Evolutionary conservation across 2,888 invertebrate genomes (phyloP), one percentile per base, ranked within the genome.

Genomic region (Vanessa cardui): DNA sequence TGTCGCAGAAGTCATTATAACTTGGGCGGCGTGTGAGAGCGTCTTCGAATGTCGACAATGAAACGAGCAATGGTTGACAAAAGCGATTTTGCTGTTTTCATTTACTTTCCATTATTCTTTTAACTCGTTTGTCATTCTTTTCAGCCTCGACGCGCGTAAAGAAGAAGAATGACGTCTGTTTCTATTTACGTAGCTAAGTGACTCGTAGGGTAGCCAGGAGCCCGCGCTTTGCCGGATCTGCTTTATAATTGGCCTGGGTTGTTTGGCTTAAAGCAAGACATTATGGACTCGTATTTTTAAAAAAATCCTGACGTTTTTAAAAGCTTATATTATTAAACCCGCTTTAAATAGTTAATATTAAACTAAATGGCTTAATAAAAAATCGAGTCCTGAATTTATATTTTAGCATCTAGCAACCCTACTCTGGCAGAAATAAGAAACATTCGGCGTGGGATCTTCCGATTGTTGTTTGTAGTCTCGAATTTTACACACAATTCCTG

Each of bases 61-160:
- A 69, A 70, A 68, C 64, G 68, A 65, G 71, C 63, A 63, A 62
- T 64, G 33, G 69, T 68, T 63, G 62, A 70, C 68, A 71, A 89
- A 89, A 86, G 87, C 84, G 88, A 89, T 88, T 89, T 88, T 85
- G 81, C 87, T 86, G 88, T 89, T 88, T 89, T 90, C 88, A 89
- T 90, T 89, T 89, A 89, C 89, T 89, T 88, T 88, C 88, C 87
- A 90, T 89, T 90, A 89, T 88, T 89, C 86, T 86, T 88, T 87
- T 77, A 88, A 88, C 89, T 88, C 89, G 87, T 89, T 89, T 89
- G 89, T 89, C 89, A 89, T 89, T 89, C 88, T 89, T 88, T 89
- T 88, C 85, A 68, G 81, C 80, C 75, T 75, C 80, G 84, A 80
- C 82, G 82, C 83, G 84, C 83, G 85, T 85, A 85, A 86, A 67